Evolutionary conservation across 2,797 vertebrate genomes (phyloP), one percentile per base, ranked within the genome.

Genomic region (Thripadectes ignobilis): DNA sequence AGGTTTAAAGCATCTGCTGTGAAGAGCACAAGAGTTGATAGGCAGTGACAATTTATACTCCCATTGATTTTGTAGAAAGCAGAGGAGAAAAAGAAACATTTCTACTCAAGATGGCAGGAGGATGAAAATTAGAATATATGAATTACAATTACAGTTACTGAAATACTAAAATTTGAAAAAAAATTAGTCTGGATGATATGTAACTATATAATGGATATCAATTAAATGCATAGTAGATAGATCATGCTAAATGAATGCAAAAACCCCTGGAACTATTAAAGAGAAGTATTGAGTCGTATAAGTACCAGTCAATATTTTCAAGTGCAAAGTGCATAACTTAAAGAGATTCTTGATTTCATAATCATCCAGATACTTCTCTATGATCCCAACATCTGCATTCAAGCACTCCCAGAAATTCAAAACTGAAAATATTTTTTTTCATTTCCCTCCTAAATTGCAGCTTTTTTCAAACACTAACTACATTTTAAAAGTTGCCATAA

Each of bases 1-100:
- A 96, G 85, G 85, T 85, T 94, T 86, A 88, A 92, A 93, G 80
- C 88, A 93, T 91, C 88, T 95, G 88, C 88, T 96, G 66, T 61
- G 66, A 90, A 71, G 45, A 92, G 92, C 71, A 57, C 38, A 73
- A 76, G 78, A 93, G 61, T 32, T 87, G 88, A 93, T 76, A 89
- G 93, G 89, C 69, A 57, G 74, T 43, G 84, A 88, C 83, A 87
- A 88, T 89, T 94, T 87, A 89, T 73, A 85, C 83, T 86, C 48
- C 58, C 82, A 85, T 71, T 77, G 75, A 92, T 92, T 95, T 93
- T 89, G 46, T 32, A 63, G 77, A 66, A 92, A 61, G 39, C 38
- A 29, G 41, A 51, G 41, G 39, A 73, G 46, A 52, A 74, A 72
- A 74, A 71, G 14, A 80, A 91, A 65, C 7, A 30, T 30, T 66